Evolutionary conservation across 2,113 vertebrate genomes (phyloP).

Genomic region (Riparia riparia): DNA sequence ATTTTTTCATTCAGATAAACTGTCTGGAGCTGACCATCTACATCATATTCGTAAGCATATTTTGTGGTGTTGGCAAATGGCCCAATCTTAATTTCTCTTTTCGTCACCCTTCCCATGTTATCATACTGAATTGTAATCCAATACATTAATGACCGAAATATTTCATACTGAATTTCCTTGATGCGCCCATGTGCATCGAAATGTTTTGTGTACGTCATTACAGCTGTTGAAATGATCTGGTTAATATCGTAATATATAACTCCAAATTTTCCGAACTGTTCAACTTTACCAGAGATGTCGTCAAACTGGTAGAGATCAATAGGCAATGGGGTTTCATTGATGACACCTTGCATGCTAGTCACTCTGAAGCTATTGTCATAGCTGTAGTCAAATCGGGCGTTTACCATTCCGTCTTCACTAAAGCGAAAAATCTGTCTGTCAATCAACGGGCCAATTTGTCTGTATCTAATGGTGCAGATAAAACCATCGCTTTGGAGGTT

Average conservation of each 20-base stretch:
- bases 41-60: constrained; percentile 94
- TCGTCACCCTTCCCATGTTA: constrained; percentile 91
- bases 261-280: constrained; percentile 98
- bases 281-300: constrained; percentile 98
- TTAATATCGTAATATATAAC: constrained; percentile 99
- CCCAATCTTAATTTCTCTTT: constrained; percentile 96
- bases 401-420: constrained; percentile 97
- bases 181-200: constrained; percentile 95
- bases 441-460: constrained; percentile 93
- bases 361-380: constrained; percentile 97
- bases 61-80: constrained; percentile 99
- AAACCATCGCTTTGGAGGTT: constrained; percentile 98
- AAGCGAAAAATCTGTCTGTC: constrained; percentile 99
- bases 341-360: constrained; percentile 97
- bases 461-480: constrained; percentile 96
- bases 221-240: constrained; percentile 97
- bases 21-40: constrained; percentile 94
- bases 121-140: constrained; percentile 99
- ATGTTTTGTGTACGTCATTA: constrained; percentile 99
- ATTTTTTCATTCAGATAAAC: constrained; percentile 96
- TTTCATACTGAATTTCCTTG: constrained; percentile 97
- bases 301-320: constrained; percentile 99
- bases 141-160: constrained; percentile 96
- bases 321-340: constrained; percentile 95
- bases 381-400: constrained; percentile 97